A percentile compares a stretch with the other conserved stretches of the same genome.
Evolutionary conservation across 2,113 vertebrate species (phyloP).

Genomic region (Calidris pygmaea): DNA sequence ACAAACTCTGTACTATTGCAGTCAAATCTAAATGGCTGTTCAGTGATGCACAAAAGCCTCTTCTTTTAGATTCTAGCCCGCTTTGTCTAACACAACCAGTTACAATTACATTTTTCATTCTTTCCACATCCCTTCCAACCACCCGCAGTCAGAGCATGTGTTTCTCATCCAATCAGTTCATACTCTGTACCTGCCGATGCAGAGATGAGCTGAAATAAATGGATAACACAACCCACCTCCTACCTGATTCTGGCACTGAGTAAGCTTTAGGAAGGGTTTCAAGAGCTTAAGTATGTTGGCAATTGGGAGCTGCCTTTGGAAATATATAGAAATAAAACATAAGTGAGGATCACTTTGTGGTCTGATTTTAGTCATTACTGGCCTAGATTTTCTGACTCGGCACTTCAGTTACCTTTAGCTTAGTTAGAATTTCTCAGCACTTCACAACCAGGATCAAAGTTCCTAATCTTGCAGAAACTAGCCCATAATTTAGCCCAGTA

Average conservation of each 20-base stretch:
- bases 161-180: not conserved
- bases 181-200: not conserved
- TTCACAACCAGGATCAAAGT: not conserved
- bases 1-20: constrained; percentile 23
- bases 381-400: not conserved
- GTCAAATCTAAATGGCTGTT: constrained; percentile 52
- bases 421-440: not conserved
- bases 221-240: not conserved
- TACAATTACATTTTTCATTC: not conserved
- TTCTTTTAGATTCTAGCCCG: constrained; percentile 20
- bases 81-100: not conserved
- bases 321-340: not conserved
- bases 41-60: constrained; percentile 36
- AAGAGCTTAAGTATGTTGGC: not conserved
- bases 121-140: not conserved
- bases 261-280: not conserved
- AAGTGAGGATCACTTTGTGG: not conserved
- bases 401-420: not conserved
- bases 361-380: not conserved
- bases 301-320: not conserved
- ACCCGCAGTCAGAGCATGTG: not conserved
- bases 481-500: not conserved
- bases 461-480: not conserved
- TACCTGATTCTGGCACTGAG: not conserved
- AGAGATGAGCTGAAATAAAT: not conserved